Conservation (phyloP, 1,140 invertebrate species). For the Drosophila subpulchrella region DNA sequence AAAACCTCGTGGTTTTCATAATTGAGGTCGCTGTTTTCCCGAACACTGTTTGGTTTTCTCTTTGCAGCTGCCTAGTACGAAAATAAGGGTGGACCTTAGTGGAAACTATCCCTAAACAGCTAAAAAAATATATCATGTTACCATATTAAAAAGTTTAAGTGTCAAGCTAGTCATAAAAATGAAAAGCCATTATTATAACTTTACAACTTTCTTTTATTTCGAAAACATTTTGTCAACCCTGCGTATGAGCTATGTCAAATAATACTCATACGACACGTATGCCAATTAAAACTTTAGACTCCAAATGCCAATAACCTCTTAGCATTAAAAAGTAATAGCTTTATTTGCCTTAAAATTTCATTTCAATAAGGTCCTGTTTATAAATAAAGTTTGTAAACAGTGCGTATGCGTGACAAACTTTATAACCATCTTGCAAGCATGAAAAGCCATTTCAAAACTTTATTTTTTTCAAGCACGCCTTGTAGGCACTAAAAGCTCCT, state of each 20-base stretch:
- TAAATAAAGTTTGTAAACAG: neutral
- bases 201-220: neutral
- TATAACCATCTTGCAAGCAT: neutral
- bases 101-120: neutral
- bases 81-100: constrained; percentile 16
- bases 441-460: neutral
- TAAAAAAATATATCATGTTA: no score
- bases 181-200: no score
- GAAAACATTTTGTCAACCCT: neutral
- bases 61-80: constrained; percentile 12
- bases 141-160: no score
- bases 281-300: neutral
- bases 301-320: neutral
- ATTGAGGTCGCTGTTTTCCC: constrained; percentile 67
- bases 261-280: neutral
- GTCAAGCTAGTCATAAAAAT: no score
- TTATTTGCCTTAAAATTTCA: neutral
- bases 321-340: neutral
- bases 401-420: neutral
- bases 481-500: neutral
- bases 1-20: constrained; percentile 79
- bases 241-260: constrained; percentile 1
- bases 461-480: neutral
- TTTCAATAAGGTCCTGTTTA: neutral
- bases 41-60: constrained; percentile 28